phyloP scores from a whole-genome alignment of 1,140 invertebrate genomes.

The Ceratina calcarata region DNA sequence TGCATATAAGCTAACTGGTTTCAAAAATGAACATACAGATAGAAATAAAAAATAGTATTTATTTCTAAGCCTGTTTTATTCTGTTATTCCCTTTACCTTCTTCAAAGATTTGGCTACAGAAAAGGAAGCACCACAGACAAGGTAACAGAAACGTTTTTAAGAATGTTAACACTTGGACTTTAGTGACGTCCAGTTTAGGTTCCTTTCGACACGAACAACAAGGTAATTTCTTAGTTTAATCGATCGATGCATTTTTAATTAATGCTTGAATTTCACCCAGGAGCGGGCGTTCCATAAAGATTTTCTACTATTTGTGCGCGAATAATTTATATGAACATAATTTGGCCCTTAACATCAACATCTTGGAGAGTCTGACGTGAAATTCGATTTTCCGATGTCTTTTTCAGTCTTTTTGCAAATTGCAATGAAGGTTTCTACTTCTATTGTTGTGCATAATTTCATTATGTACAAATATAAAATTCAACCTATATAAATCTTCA shows the following conservation, averaged over 20 bases:
- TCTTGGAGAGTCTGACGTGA: constrained; percentile 1
- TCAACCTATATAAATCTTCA: too few species aligned
- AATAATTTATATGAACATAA: constrained; percentile 6
- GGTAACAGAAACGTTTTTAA: constrained; percentile 51
- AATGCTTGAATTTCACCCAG: neutral
- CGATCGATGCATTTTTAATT: constrained; percentile 18
- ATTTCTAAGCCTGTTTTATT: too few species aligned
- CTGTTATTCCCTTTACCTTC: constrained; percentile 34
- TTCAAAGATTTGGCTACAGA: constrained; percentile 44
- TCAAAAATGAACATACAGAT: too few species aligned
- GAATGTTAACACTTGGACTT: constrained; percentile 41
- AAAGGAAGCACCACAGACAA: constrained; percentile 57
- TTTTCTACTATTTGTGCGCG: neutral
- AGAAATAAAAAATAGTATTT: too few species aligned
- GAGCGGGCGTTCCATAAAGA: neutral
- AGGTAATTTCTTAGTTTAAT: neutral
- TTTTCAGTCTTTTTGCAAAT: neutral
- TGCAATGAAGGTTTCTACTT: neutral
- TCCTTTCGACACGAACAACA: neutral
- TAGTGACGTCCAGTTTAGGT: constrained; percentile 34
- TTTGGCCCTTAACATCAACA: constrained; percentile 10
- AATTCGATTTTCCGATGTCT: constrained; percentile 11
- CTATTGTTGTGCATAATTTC: neutral
- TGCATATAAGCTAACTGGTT: neutral
- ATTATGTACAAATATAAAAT: neutral